A percentile compares a stretch with the other conserved stretches of the same genome.
phyloP scores from a whole-genome alignment of 2,888 invertebrate species.

The Trypoxylon attenuatum region DNA sequence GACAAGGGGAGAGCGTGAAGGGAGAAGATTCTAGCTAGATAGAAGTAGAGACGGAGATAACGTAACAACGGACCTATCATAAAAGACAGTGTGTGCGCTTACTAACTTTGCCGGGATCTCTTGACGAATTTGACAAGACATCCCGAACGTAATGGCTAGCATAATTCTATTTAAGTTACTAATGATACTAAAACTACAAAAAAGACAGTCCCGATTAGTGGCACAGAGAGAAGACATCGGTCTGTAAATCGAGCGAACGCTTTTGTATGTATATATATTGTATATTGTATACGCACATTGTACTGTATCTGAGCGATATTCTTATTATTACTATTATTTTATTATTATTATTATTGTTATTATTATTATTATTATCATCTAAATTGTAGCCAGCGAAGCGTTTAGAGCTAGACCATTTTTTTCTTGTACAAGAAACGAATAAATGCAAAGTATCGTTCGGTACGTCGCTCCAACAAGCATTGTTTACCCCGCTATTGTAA shows the following conservation, averaged over 20 bases:
- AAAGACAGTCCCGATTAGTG: conserved; percentile 67
- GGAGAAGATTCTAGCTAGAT: conserved; percentile 24
- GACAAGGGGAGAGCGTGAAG: neutral
- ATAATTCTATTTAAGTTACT: conserved; percentile 58
- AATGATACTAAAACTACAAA: conserved; percentile 49
- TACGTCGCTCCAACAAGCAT: conserved; percentile 49
- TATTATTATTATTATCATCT: conserved; percentile 49
- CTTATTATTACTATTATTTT: neutral
- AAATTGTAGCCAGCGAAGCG: conserved; percentile 64
- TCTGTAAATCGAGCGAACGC: conserved; percentile 65
- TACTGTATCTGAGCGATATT: conserved; percentile 61
- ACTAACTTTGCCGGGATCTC: conserved; percentile 58
- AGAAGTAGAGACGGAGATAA: conserved; percentile 33
- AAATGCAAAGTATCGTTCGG: conserved; percentile 69
- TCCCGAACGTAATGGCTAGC: conserved; percentile 56
- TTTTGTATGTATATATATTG: conserved; percentile 64
- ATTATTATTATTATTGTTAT: neutral
- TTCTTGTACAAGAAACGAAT: conserved; percentile 70
- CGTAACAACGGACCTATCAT: conserved; percentile 65
- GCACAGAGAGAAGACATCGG: conserved; percentile 55
- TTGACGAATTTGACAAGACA: conserved; percentile 28
- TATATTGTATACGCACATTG: conserved; percentile 72
- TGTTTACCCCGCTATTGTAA: no score
- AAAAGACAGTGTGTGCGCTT: conserved; percentile 72
- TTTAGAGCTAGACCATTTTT: conserved; percentile 63